phyloP scores from a whole-genome alignment of 1,140 invertebrate genomes.

The Portunus trituberculatus region DNA sequence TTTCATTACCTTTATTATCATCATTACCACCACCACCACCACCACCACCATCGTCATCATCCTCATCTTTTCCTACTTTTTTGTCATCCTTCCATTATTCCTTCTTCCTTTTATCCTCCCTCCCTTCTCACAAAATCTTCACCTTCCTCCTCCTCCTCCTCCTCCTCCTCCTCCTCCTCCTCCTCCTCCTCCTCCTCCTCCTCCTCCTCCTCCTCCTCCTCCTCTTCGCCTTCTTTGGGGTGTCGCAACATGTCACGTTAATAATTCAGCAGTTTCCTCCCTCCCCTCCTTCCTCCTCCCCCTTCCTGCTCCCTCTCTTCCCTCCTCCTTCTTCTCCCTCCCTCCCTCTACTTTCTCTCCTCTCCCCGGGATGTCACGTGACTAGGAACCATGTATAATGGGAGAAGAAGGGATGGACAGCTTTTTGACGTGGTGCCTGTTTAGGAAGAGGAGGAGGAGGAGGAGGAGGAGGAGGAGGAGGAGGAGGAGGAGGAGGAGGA shows the following conservation, averaged over 20 bases:
- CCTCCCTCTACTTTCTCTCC: not conserved
- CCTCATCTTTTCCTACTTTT: not conserved
- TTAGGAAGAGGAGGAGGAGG: not conserved
- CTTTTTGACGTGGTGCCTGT: slow-evolving; percentile 22
- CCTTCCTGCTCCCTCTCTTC: not conserved
- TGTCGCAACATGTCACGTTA: slow-evolving; percentile 59
- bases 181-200: not conserved
- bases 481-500: not conserved
- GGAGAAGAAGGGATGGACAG: slow-evolving; percentile 28
- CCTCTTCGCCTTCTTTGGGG: not conserved
- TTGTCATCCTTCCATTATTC: too few relatives aligned
- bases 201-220: not conserved
- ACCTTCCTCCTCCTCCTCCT: not conserved
- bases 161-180: not conserved
- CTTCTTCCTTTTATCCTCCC: not conserved
- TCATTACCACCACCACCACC: not conserved
- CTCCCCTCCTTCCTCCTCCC: not conserved
- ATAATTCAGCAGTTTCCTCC: slow-evolving; percentile 53
- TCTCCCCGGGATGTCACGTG: slow-evolving; percentile 51
- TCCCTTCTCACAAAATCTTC: not conserved
- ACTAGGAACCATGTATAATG: slow-evolving; percentile 59
- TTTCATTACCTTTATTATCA: not conserved
- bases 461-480: not conserved
- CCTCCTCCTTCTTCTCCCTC: not conserved
- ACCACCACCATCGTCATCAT: not conserved